These are phyloP conservation scores for Anoplophora glabripennis DNA, from an alignment of 1,140 invertebrate genomes.

Conservation along the genomic window DNA sequence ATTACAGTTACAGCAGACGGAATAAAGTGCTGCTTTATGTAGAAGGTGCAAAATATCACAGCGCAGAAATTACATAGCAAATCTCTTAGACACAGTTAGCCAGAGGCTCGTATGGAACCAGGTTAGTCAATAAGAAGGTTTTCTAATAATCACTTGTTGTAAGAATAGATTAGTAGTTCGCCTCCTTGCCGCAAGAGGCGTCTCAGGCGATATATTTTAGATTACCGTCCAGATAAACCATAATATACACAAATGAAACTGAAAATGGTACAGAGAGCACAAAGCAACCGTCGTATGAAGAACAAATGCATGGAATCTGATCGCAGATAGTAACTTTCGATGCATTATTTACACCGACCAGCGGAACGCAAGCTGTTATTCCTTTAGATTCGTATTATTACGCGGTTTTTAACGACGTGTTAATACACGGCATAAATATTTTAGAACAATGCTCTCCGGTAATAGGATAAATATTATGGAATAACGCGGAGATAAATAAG, in stretches of 20 bases:
- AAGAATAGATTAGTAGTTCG: constrained; percentile 15
- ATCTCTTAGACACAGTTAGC: neutral
- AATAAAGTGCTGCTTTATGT: no score
- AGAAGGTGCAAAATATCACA: no score
- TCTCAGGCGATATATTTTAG: constrained; percentile 6
- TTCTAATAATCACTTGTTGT: constrained; percentile 13
- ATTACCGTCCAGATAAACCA: constrained; percentile 15
- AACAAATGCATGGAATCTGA: constrained; percentile 4
- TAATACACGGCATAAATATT: neutral
- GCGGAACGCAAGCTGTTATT: no score
- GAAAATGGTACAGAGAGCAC: constrained; percentile 10
- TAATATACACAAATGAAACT: constrained; percentile 19
- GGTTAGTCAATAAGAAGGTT: constrained; percentile 19
- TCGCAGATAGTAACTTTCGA: constrained; percentile 12
- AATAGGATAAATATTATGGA: constrained; percentile 1
- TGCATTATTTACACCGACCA: no score
- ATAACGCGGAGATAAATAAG: neutral
- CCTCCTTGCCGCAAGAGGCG: constrained; percentile 7
- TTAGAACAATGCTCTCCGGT: neutral
- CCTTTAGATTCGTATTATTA: neutral
- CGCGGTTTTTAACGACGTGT: constrained; percentile 1
- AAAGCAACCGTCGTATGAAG: constrained; percentile 1
- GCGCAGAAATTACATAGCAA: no score
- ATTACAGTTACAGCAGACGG: no score
- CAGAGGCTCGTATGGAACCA: constrained; percentile 10